Conservation (phyloP, 2,797 vertebrate species). For the Sternarchorhynchus goeldii region DNA sequence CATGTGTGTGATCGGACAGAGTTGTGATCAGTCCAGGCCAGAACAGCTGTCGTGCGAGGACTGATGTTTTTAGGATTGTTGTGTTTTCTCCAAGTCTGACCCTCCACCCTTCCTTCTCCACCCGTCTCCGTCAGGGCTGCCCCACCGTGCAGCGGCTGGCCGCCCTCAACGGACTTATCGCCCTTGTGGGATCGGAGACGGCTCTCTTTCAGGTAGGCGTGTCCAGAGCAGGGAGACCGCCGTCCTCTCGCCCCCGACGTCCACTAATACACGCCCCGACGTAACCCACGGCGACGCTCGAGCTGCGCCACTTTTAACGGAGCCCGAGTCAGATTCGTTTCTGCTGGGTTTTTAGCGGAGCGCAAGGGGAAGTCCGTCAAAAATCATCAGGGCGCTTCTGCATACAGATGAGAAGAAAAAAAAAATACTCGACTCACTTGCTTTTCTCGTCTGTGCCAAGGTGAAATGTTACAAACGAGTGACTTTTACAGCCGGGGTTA, state of each 20-base stretch:
- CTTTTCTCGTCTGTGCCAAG: conserved; percentile 28
- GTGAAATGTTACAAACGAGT: conserved; percentile 20
- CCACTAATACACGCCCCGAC: no score
- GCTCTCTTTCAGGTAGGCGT: conserved; percentile 81
- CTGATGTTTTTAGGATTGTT: not conserved
- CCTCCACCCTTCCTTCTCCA: not conserved
- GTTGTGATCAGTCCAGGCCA: not conserved
- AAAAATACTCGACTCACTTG: not conserved
- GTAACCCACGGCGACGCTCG: no score
- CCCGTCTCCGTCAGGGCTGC: conserved; percentile 75
- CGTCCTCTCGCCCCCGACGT: no score
- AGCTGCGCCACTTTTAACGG: not conserved
- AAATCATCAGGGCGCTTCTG: not conserved
- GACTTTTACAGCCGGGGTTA: conserved; percentile 33
- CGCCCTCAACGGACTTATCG: conserved; percentile 87
- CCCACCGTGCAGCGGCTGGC: conserved; percentile 96
- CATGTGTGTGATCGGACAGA: not conserved
- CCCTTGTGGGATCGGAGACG: conserved; percentile 89
- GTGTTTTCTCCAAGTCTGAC: not conserved
- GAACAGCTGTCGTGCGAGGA: no score
- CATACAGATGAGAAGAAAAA: not conserved
- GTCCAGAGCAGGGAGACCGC: not conserved
- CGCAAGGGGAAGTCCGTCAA: not conserved
- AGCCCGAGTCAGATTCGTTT: not conserved
- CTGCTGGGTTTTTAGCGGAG: not conserved